phyloP scores from a whole-genome alignment of 2,113 vertebrate genomes.

The Cynoglossus semilaevis region DNA sequence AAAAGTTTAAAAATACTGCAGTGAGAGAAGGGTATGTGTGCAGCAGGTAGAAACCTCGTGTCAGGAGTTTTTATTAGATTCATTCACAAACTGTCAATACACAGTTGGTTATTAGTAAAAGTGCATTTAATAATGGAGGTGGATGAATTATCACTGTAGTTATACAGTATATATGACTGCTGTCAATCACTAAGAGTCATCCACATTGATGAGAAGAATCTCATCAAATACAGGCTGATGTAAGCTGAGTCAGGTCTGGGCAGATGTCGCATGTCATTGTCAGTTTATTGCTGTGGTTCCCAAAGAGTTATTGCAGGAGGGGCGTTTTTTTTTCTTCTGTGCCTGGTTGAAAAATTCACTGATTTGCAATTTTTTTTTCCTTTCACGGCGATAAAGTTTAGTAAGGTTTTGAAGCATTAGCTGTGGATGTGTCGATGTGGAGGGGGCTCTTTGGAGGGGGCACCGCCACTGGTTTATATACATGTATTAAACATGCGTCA shows the following conservation, averaged over 20 bases:
- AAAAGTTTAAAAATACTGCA: constrained; percentile 21
- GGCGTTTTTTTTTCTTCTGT: constrained; percentile 1
- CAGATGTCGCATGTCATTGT: constrained; percentile 49
- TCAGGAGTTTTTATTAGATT: constrained; percentile 48
- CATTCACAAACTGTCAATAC: constrained; percentile 37
- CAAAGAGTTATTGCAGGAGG: too few relatives aligned
- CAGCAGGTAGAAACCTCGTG: constrained; percentile 9
- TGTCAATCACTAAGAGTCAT: constrained; percentile 40
- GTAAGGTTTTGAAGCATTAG: too few relatives aligned
- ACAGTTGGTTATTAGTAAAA: constrained; percentile 43
- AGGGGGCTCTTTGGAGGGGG: too few relatives aligned
- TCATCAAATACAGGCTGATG: constrained; percentile 30
- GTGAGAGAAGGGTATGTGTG: constrained; percentile 11
- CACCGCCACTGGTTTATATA: too few relatives aligned
- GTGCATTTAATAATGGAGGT: constrained; percentile 56
- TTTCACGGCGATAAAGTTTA: too few relatives aligned
- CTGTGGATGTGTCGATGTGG: too few relatives aligned
- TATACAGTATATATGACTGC: constrained; percentile 29
- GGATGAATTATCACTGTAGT: constrained; percentile 58
- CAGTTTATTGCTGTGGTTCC: constrained; percentile 26
- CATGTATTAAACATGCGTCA: too few relatives aligned
- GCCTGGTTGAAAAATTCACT: constrained; percentile 12
- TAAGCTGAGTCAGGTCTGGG: constrained; percentile 16
- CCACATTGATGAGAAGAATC: constrained; percentile 43
- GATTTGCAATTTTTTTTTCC: not conserved